Base-by-base conservation (phyloP, 1,140 invertebrate genomes). In the Calycopis cecrops region DNA sequence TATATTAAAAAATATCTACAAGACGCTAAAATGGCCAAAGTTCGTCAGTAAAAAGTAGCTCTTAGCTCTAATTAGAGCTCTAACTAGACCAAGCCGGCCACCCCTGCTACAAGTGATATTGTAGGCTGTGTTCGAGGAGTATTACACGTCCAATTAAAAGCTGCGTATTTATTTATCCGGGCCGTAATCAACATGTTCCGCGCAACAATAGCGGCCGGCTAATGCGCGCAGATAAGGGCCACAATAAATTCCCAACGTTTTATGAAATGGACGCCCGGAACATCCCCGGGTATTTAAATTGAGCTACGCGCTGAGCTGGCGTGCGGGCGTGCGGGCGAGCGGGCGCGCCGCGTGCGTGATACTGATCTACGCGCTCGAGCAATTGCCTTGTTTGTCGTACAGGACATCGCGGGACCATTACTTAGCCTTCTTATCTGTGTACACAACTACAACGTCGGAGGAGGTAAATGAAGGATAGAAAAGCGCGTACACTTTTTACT, bases 361-460 rank as follows among this genome's bases (percentile, higher is more conserved):
- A 69, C 62, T 62, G 62, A 81, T 81, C 78, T 71, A 62, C 56
- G 60, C 57, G 59, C 65, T 48, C 63, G 56, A 61, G 67, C 65
- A 82, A 79, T 79, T 79, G 75, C 71, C 79, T 78, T 76, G 76
- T 82, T 79, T 82, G 79, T 79, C 70, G 66, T 71, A 64, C 69
- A 62, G 65, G 63, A 69, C 64, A 60, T 62, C 60, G 52, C 63
- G 53, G 54, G 54, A 59, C 56, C 60, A 65, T 69, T 66, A 59
- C 28, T 63, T 61, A 60, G 57, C 48, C 40, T 21, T 35, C 51
- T 55, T 62, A 60, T 63, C 60, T 63, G 55, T 56, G 37, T 14
- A 55, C 53, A 49, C 44, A 55, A 64, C 58, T 48, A 49, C 44
- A 55, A 64, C 58, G 57, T 67, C 57, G 71, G 57, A 68, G 63